Evolutionary conservation across 1,140 invertebrate genomes (phyloP), one percentile per base, ranked within the genome.

Genomic region (Heliothis virescens): DNA sequence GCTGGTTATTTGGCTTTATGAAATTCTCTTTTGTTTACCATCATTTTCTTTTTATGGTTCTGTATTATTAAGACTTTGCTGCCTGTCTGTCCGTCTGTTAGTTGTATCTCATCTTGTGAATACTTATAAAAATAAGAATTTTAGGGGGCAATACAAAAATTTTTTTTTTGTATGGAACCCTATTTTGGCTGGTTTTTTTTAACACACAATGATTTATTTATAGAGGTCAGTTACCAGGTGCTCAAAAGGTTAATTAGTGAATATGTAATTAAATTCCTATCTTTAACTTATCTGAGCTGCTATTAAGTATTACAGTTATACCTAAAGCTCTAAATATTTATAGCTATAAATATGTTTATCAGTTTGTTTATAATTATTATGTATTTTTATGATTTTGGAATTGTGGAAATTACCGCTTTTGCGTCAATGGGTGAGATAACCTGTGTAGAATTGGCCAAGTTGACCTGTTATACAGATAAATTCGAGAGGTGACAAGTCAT

Each of bases 371-470:
- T 11, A 65, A 16, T 65, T 15, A 3, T 18, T 41, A 41, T 34
- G 52, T 13, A 72, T 55, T 72, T 52, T 72, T 72, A 16, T 71
- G 48, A 34, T 41, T 29, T 57, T 41, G 55, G 26, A 48, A 16
- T 57, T 15, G 53, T 72, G 69, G 67, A 71, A 71, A 55, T 72
- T 41, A 55, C 50, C 50, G 69, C 26, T 72, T 72, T 41, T 72
- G 41, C 69, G 69, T 72, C 69, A 72, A 18, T 72, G 12, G 48
- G 1, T 13, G 26, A 57, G 69, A 72, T 72, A 72, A 72, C 69
- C 69, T 57, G 52, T 34, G 16, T 50, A 11, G 9, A 67, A 26
- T 65, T 41, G 10, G 67, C 21, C 21, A 55, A 41, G 29, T 53
- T 71, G 13, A 52, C 29, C 34, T 63, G 15, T n/a, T 41, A n/a